Conservation (phyloP, 2,797 vertebrate species). For the Chrysocyon brachyurus region DNA sequence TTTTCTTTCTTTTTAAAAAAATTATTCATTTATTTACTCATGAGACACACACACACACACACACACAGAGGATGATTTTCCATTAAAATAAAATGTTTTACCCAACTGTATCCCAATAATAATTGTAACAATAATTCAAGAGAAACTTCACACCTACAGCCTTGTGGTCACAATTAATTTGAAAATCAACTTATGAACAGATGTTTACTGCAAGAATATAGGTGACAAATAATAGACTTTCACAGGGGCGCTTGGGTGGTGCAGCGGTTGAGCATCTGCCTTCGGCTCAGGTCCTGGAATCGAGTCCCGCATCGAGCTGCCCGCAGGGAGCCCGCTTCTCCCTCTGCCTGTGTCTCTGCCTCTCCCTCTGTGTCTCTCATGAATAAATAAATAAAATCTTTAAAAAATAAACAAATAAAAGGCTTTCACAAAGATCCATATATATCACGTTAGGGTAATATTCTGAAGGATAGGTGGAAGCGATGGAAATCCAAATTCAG, state of each 20-base stretch:
- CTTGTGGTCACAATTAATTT: neutral
- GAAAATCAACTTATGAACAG: neutral
- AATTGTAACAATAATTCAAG: neutral
- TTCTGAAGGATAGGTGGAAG: neutral
- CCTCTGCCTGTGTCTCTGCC: too few relatives aligned
- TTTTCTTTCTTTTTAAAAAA: neutral
- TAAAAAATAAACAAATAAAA: neutral
- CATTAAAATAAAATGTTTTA: neutral
- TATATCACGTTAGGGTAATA: too few relatives aligned
- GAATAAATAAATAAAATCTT: too few relatives aligned
- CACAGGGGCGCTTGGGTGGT: too few relatives aligned
- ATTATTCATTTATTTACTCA: too few relatives aligned
- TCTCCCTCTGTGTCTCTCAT: too few relatives aligned
- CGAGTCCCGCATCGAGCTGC: too few relatives aligned
- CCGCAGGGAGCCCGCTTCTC: too few relatives aligned
- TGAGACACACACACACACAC: too few relatives aligned
- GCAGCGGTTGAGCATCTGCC: too few relatives aligned
- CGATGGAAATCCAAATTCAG: neutral
- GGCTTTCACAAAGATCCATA: neutral
- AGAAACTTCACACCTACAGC: neutral
- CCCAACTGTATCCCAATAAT: neutral
- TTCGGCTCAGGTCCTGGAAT: too few relatives aligned
- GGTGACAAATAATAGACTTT: neutral
- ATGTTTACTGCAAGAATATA: neutral
- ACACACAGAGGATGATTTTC: too few relatives aligned